Base-by-base conservation (phyloP, 1,140 invertebrate genomes). In the Drosophila mojavensis region DNA sequence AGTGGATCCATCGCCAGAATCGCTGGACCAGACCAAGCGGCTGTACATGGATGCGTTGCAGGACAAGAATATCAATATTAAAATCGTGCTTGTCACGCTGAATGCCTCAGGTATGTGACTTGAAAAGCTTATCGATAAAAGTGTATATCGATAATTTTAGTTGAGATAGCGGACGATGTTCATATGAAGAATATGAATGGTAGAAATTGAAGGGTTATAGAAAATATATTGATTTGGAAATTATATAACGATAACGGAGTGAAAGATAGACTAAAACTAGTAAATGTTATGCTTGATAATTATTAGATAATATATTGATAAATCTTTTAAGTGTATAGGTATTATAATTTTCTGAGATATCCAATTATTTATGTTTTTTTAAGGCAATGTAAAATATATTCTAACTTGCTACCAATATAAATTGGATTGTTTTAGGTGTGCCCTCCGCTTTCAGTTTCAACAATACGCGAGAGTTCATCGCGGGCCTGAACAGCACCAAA, bases 11-110 rank as follows among this genome's bases (percentile, higher is more conserved):
- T 79, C 90, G 70, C 70, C 92, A 0, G 90, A 92, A 36, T 93
- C 93, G 0, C 65, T 94, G 68, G 91, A 84, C 11, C 92, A 93
- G 33, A 93, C 94, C 0, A 89, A 94, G 55, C 93, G 92, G 0
- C 91, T 94, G 0, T 94, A 94, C 90, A 93, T 93, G 26, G 91
- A 92, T 53, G 91, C 91, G 4, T 30, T 92, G 53, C 85, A 89
- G 68, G 84, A 86, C 64, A 90, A 89, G 41, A 91, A 92, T 64
- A 81, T 91, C 3, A 82, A 91, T 33, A 81, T 92, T 3, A 92
- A 92, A 58, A 92, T 92, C 60, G 88, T 92, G n/a, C 72, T 92
- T 20, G 86, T 92, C 7, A 91, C 92, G 13, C 81, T 91, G 0
- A 92, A 92, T 86, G 78, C 66, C 13, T 88, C 85, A 0, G 91